phyloP scores from a whole-genome alignment of 2,888 invertebrate species.

The Papilio gigon region DNA sequence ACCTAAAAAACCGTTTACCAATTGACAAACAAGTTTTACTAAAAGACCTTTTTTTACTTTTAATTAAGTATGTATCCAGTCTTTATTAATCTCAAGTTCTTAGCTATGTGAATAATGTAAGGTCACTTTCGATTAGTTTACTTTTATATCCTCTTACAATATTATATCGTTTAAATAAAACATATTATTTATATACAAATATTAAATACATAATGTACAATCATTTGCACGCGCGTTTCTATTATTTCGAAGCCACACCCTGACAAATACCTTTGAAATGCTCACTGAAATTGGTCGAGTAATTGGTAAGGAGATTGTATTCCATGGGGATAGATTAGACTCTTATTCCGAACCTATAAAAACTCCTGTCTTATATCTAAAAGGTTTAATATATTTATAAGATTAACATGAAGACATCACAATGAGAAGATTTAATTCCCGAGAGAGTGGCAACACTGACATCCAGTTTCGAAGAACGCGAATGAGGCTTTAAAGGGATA shows the following conservation, averaged over 20 bases:
- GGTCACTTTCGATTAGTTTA: too few species aligned
- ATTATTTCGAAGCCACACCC: conserved; percentile 3
- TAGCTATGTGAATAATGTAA: too few species aligned
- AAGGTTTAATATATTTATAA: background rate
- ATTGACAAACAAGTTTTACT: too few species aligned
- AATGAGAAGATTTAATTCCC: background rate
- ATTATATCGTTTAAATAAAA: background rate
- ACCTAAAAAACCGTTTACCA: too few species aligned
- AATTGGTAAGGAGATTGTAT: background rate
- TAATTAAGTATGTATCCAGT: too few species aligned
- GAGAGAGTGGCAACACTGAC: background rate
- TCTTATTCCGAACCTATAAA: background rate
- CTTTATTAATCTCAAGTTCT: too few species aligned
- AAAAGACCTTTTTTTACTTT: too few species aligned
- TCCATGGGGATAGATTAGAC: background rate
- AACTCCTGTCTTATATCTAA: too few species aligned
- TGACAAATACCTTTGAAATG: background rate
- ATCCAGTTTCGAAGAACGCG: background rate
- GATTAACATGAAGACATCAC: background rate
- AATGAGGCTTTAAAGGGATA: background rate
- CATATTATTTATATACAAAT: too few species aligned
- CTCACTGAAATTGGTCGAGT: background rate
- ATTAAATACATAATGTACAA: background rate
- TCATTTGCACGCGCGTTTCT: background rate
- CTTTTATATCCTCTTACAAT: too few species aligned